Base-by-base conservation (phyloP, 2,888 invertebrate species). In the Platycnemis pennipes region DNA sequence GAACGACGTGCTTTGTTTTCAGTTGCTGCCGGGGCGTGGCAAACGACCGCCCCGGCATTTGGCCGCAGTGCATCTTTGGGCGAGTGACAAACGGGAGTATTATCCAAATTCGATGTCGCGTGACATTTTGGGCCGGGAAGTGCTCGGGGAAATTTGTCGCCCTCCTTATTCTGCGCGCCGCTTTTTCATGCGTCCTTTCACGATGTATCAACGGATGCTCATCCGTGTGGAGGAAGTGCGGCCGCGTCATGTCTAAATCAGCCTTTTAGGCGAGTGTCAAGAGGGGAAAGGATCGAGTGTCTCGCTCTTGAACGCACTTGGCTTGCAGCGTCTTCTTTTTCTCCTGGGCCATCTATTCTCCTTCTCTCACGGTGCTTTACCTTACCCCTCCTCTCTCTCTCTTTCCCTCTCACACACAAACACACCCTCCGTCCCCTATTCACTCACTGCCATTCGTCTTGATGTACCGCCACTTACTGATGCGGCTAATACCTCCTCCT, bases 171-270 rank as follows among this genome's bases (percentile, higher is more conserved):
- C n/a, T 63, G 26, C 63, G 26, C 26, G 26, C 26, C 63, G 26
- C 63, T 63, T 56, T 63, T 63, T 63, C n/a, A 26, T n/a, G 26
- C 26, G n/a, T n/a, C n/a, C 63, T 63, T n/a, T n/a, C 63, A 4
- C 26, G 63, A 63, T 63, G n/a, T 63, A 63, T 63, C 63, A 63
- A 26, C 63, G 26, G 63, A n/a, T 1, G 26, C n/a, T 63, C 3
- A 26, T 2, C 63, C 7, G 63, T n/a, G n/a, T n/a, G 63, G 26
- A 26, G 63, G n/a, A 63, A 63, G 63, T 63, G 63, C 26, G 63
- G 63, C n/a, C n/a, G 63, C n/a, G n/a, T 63, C n/a, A 63, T 63
- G 63, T 63, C 63, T 63, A 63, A 63, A 26, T 63, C 63, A 63
- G 63, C 63, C 63, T 26, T 63, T 63, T 63, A 26, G 63, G 26